These are phyloP conservation scores for Gobio gobio DNA, from an alignment of 2,113 vertebrate genomes.

Conservation along the genomic window DNA sequence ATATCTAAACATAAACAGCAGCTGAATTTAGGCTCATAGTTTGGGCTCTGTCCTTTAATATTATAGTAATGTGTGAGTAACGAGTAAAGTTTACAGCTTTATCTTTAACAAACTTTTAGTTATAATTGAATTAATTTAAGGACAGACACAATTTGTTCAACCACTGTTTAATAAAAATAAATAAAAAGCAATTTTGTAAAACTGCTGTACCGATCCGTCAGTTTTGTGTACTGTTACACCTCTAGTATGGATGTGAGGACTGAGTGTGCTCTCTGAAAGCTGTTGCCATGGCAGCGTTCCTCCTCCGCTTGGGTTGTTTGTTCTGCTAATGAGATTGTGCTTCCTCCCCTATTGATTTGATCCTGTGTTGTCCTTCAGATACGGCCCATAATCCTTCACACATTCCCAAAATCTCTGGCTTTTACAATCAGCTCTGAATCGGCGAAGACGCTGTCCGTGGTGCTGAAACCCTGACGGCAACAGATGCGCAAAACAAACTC, in stretches of 20 bases:
- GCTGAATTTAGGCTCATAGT: too few relatives aligned
- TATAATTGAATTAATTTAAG: too few relatives aligned
- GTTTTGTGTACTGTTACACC: too few relatives aligned
- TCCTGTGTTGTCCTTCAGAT: conserved; percentile 13
- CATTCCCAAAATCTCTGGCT: neutral
- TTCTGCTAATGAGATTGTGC: conserved; percentile 56
- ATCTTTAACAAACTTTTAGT: too few relatives aligned
- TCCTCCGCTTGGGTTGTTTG: conserved; percentile 43
- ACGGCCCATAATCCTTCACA: neutral
- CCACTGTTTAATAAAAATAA: too few relatives aligned
- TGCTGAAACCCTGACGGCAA: conserved; percentile 7
- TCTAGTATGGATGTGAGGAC: neutral
- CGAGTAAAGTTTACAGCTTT: too few relatives aligned
- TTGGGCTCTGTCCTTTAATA: too few relatives aligned
- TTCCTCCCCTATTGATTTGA: conserved; percentile 30
- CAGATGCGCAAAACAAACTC: neutral
- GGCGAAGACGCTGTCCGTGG: conserved; percentile 30
- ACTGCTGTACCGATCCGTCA: too few relatives aligned
- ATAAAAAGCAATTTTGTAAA: too few relatives aligned
- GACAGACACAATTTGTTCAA: too few relatives aligned
- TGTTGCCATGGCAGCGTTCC: conserved; percentile 54
- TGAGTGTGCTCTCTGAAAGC: conserved; percentile 45
- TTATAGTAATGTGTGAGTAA: too few relatives aligned
- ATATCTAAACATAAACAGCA: too few relatives aligned
- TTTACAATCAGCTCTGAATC: neutral